These are phyloP conservation scores for Acridotheres tristis DNA, from an alignment of 2,797 vertebrate genomes.

Conservation along the genomic window DNA sequence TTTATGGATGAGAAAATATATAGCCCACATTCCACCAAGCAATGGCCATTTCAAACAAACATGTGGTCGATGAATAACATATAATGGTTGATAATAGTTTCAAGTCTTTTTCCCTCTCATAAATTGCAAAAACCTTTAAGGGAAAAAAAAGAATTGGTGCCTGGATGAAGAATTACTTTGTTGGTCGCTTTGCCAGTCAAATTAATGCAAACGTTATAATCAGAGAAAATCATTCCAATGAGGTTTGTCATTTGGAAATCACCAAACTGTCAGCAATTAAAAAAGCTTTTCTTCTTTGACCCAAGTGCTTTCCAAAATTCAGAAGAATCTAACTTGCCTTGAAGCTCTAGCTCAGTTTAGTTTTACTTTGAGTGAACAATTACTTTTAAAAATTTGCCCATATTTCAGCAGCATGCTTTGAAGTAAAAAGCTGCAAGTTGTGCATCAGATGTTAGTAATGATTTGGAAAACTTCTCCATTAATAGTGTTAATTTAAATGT, in stretches of 20 bases:
- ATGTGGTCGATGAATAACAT: slow-evolving; percentile 80
- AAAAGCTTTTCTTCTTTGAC: slow-evolving; percentile 77
- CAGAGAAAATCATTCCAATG: slow-evolving; percentile 79
- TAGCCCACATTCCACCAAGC: slow-evolving; percentile 66
- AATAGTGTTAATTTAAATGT: slow-evolving; percentile 1
- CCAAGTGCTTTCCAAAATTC: slow-evolving; percentile 66
- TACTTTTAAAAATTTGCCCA: slow-evolving; percentile 60
- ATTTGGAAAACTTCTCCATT: slow-evolving; percentile 34
- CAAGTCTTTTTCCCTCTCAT: slow-evolving; percentile 76
- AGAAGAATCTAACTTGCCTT: slow-evolving; percentile 63
- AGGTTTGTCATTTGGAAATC: slow-evolving; percentile 83
- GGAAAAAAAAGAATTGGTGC: slow-evolving; percentile 59
- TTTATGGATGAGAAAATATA: slow-evolving; percentile 68
- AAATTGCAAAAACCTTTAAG: slow-evolving; percentile 80
- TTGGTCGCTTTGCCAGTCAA: slow-evolving; percentile 75
- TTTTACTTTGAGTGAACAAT: slow-evolving; percentile 53
- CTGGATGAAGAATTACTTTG: slow-evolving; percentile 78
- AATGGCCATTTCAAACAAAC: slow-evolving; percentile 79
- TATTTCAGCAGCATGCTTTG: slow-evolving; percentile 53
- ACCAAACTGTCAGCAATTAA: slow-evolving; percentile 83
- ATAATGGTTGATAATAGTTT: slow-evolving; percentile 85
- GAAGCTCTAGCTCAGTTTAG: slow-evolving; percentile 61
- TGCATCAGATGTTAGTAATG: neutral
- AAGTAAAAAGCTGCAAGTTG: slow-evolving; percentile 50
- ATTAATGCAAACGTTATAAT: slow-evolving; percentile 78